Evolutionary conservation across 2,797 vertebrate genomes (phyloP).

Genomic region (Catharus ustulatus): DNA sequence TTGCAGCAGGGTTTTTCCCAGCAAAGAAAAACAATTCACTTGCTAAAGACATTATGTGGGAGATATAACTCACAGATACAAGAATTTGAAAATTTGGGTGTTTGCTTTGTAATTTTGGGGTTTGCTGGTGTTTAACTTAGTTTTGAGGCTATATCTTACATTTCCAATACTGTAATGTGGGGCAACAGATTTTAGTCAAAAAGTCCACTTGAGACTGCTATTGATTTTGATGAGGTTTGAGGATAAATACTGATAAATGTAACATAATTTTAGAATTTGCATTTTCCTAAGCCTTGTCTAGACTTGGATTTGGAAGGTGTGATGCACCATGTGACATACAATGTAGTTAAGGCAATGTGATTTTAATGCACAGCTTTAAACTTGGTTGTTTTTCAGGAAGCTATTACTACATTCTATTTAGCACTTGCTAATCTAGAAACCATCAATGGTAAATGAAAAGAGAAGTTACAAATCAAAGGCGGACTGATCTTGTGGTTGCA

Average conservation of each 20-base stretch:
- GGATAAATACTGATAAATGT: background rate
- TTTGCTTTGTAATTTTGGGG: background rate
- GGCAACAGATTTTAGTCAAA: background rate
- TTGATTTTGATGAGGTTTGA: background rate
- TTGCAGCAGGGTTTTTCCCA: constrained; percentile 16
- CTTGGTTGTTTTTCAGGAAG: background rate
- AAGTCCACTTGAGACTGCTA: background rate
- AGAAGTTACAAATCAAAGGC: background rate
- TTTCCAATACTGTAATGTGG: background rate
- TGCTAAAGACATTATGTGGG: background rate
- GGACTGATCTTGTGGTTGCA: background rate
- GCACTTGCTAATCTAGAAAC: background rate
- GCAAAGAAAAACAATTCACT: background rate
- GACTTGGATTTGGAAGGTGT: constrained; percentile 24
- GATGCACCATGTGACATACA: background rate
- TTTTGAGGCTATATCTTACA: background rate
- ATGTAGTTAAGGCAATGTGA: background rate
- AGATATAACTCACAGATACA: background rate
- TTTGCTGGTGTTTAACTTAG: background rate
- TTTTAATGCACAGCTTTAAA: background rate
- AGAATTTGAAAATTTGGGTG: background rate
- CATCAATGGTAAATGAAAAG: background rate
- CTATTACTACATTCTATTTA: background rate
- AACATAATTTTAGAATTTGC: background rate
- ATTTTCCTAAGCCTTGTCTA: constrained; percentile 20